Percentiles rank a stretch among this genome's conserved stretches.
These are phyloP conservation scores for Drosophila pandora DNA, from an alignment of 1,140 invertebrate species.

Conservation along the genomic window DNA sequence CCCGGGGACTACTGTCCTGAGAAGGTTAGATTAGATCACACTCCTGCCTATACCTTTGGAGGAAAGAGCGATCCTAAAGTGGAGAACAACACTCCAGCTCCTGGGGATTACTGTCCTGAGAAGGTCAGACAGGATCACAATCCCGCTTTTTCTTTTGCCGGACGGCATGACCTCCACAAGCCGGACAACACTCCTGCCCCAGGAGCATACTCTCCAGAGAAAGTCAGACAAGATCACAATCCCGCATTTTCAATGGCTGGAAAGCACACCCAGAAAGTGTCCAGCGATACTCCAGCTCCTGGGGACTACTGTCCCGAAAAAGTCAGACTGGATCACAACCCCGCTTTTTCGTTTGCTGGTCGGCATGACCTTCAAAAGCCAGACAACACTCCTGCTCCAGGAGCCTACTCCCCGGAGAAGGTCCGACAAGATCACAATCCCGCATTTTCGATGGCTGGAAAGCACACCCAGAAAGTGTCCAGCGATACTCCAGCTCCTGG, in stretches of 20 bases:
- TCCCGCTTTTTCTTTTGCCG: slow-evolving; percentile 85
- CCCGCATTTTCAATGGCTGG: slow-evolving; percentile 85
- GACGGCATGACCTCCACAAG: slow-evolving; percentile 84
- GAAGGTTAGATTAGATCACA: slow-evolving; percentile 85
- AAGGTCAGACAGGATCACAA: slow-evolving; percentile 86
- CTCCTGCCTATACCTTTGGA: slow-evolving; percentile 86
- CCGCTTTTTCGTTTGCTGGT: slow-evolving; percentile 85
- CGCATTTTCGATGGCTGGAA: slow-evolving; percentile 84
- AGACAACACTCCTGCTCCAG: slow-evolving; percentile 84
- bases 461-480: slow-evolving; percentile 85
- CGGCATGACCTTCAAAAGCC: slow-evolving; percentile 84
- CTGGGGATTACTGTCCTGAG: slow-evolving; percentile 91
- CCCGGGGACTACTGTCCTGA: slow-evolving; percentile 91
- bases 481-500: slow-evolving; percentile 88
- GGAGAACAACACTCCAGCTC: slow-evolving; percentile 86
- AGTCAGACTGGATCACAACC: slow-evolving; percentile 85
- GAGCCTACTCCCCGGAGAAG: slow-evolving; percentile 87
- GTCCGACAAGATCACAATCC: slow-evolving; percentile 84
- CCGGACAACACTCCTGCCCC: slow-evolving; percentile 83
- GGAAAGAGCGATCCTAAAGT: slow-evolving; percentile 85
- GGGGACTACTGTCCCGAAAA: slow-evolving; percentile 86
- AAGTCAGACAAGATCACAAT: slow-evolving; percentile 84
- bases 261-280: slow-evolving; percentile 85
- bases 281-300: slow-evolving; percentile 88
- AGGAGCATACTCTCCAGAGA: slow-evolving; percentile 87